Percentiles rank a stretch among this genome's conserved stretches.
These are phyloP conservation scores for Cyanoderma ruficeps DNA, from an alignment of 2,113 vertebrate species.

Conservation along the genomic window DNA sequence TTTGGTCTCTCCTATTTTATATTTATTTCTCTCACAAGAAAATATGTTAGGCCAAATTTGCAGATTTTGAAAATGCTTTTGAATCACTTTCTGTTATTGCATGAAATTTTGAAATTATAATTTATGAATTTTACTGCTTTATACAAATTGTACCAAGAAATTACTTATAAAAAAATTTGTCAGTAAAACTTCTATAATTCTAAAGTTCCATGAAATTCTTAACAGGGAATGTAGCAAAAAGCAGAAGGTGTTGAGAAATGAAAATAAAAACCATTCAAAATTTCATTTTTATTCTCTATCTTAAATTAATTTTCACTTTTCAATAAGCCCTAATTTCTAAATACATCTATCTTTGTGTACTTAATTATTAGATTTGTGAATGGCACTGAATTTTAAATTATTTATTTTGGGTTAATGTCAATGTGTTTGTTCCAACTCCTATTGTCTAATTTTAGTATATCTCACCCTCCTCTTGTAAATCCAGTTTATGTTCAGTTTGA, in stretches of 20 bases:
- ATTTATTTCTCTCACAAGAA: not conserved
- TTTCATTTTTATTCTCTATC: not conserved
- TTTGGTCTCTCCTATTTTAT: not conserved
- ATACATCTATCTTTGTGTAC: not conserved
- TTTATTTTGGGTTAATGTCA: not conserved
- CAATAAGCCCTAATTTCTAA: not conserved
- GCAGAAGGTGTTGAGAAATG: not conserved
- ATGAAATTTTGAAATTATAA: not conserved
- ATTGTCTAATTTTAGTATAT: not conserved
- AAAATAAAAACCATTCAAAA: not conserved
- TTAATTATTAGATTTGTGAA: not conserved
- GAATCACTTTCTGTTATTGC: not conserved
- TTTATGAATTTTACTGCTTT: not conserved
- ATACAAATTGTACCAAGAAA: not conserved
- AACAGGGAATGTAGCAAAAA: not conserved
- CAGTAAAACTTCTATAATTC: not conserved
- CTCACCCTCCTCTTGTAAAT: not conserved
- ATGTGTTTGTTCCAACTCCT: not conserved
- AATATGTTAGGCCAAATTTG: not conserved
- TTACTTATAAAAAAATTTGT: not conserved
- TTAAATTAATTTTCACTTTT: not conserved
- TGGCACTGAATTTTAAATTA: not conserved
- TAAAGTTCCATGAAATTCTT: not conserved
- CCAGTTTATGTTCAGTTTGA: not conserved
- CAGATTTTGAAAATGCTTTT: not conserved